Evolutionary conservation across 2,113 vertebrate species (phyloP).

Genomic region (Calypte anna): DNA sequence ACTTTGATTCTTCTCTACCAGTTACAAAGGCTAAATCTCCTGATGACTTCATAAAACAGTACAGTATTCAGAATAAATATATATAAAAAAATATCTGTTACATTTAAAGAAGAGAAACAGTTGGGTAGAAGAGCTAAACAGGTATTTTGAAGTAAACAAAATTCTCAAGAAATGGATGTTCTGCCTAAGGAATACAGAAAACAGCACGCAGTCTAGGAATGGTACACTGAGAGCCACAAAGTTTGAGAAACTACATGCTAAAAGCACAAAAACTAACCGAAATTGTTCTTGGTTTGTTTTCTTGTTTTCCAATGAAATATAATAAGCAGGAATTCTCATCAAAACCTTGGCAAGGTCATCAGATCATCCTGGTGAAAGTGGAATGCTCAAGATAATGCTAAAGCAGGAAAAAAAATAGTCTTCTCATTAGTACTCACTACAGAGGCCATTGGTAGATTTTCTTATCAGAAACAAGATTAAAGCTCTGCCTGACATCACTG

Average conservation of each 20-base stretch:
- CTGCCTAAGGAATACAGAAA: background rate
- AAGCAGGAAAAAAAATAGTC: background rate
- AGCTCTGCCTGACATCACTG: background rate
- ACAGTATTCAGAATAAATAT: background rate
- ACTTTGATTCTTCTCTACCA: background rate
- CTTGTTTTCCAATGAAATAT: background rate
- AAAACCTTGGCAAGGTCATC: background rate
- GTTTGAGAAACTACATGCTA: background rate
- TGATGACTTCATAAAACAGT: background rate
- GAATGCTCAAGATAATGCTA: background rate
- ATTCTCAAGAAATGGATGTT: background rate
- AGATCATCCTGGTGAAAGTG: background rate
- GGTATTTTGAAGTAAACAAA: background rate
- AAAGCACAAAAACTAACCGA: background rate
- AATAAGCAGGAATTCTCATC: background rate
- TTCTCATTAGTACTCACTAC: background rate
- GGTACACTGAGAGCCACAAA: background rate
- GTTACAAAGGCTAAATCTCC: background rate
- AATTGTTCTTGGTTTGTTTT: background rate
- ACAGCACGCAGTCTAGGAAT: background rate
- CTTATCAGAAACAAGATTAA: background rate
- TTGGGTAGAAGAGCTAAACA: background rate
- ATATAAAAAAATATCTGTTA: too few species aligned
- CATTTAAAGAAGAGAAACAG: background rate
- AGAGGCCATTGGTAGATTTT: background rate